phyloP scores from a whole-genome alignment of 2,888 invertebrate genomes.

The Pristionchus maxplancki region DNA sequence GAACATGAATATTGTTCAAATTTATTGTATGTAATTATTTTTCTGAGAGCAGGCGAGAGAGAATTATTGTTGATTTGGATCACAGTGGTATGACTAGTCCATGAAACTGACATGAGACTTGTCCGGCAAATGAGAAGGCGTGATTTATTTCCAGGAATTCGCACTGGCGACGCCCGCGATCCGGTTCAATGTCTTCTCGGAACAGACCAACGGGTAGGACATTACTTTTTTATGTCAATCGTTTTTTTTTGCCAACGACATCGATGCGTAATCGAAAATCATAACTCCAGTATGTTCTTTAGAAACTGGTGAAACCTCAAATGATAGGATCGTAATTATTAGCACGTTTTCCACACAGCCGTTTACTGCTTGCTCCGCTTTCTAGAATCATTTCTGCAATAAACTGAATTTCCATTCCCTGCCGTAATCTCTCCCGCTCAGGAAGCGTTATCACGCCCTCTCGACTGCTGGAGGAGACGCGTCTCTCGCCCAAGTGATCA shows the following conservation, averaged over 20 bases:
- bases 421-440: constrained; percentile 49
- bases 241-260: too few species aligned
- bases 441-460: constrained; percentile 65
- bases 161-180: constrained; percentile 84
- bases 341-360: too few species aligned
- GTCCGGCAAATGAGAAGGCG: too few species aligned
- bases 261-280: too few species aligned
- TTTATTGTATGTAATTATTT: constrained; percentile 81
- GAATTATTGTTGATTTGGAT: too few species aligned
- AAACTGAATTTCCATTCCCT: too few species aligned
- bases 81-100: too few species aligned
- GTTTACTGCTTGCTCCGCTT: neutral
- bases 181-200: constrained; percentile 72
- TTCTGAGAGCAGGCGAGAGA: constrained; percentile 91
- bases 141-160: constrained; percentile 94
- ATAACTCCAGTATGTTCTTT: too few species aligned
- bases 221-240: too few species aligned
- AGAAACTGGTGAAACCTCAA: too few species aligned
- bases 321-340: too few species aligned
- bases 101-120: too few species aligned
- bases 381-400: neutral
- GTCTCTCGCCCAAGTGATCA: constrained; percentile 62
- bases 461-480: constrained; percentile 70
- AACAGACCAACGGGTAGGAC: neutral
- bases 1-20: neutral